These are phyloP conservation scores for Rhipidura dahli DNA, from an alignment of 2,113 vertebrate species.

Conservation along the genomic window DNA sequence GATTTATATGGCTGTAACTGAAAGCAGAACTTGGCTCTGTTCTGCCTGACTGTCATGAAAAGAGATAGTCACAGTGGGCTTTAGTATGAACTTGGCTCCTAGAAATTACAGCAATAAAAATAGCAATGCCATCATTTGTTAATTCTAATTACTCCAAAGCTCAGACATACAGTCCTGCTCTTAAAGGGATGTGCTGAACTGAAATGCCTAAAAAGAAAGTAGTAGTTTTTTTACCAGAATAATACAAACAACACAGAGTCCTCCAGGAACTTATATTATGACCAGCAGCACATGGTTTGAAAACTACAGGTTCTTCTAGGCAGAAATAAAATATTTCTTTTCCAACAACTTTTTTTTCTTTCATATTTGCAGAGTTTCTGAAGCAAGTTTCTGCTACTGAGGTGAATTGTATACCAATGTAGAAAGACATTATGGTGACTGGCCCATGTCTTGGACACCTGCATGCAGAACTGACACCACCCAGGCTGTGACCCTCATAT, in stretches of 20 bases:
- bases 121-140: conserved; percentile 39
- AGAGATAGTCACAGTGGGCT: conserved; percentile 55
- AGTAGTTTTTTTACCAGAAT: neutral
- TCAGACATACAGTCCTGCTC: neutral
- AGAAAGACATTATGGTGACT: neutral
- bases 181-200: neutral
- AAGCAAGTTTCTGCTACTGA: neutral
- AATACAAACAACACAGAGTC: neutral
- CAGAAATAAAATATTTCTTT: neutral
- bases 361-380: neutral
- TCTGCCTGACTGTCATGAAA: conserved; percentile 45
- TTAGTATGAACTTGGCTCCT: conserved; percentile 23
- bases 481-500: neutral
- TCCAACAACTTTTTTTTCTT: neutral
- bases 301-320: neutral
- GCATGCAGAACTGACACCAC: neutral
- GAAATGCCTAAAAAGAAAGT: neutral
- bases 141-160: conserved; percentile 4
- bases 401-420: fast-evolving
- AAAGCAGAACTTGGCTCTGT: conserved; percentile 45
- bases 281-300: neutral
- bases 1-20: conserved; percentile 52
- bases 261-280: neutral
- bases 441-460: neutral
- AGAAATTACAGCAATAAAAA: conserved; percentile 40